Base-by-base conservation (phyloP, 2,797 vertebrate genomes). In the Meriones psammophilus region DNA sequence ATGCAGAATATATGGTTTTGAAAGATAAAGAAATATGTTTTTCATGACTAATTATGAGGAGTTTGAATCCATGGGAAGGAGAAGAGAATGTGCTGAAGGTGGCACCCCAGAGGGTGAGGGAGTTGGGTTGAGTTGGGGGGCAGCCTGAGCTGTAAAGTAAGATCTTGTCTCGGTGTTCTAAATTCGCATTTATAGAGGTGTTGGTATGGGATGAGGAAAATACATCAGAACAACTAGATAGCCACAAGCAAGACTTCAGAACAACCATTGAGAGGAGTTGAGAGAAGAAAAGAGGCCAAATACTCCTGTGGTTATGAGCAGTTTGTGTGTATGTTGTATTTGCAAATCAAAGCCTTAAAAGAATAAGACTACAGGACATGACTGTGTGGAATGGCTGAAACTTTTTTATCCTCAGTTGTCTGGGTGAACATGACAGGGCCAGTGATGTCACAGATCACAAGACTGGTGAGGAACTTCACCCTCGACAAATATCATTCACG, bases 401-500 rank as follows among this genome's bases (percentile, higher is more conserved):
- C 42, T 42, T 36, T 85, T 78, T 69, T 33, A 69, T 66, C n/a
- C 54, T 58, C 46, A 39, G 22, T 50, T 58, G 88, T n/a, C 68
- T 86, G 50, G 26, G 26, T 86, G 74, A 28, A 4, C 54, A 28
- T 15, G 26, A 42, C 2, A 73, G 33, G 46, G 66, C 89, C 80
- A 73, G 1, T 93, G 56, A 86, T 54, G 17, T 95, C 26, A 54
- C 54, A 39, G 62, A 74, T 80, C 58, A 78, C 26, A 62, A 73
- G 69, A 69, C 58, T 36, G 10, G 64, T 54, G 56, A 94, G 50
- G 62, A 56, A 96, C 58, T 81, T 81, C 85, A 81, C 9, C 76
- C 28, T 89, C 50, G 18, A 50, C 58, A 94, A 96, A 97, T 60
- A 81, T 28, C 58, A 6, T 76, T 88, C 58, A 22, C 7, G 56